Evolutionary conservation across 2,113 vertebrate species (phyloP).

Genomic region (Procavia capensis): DNA sequence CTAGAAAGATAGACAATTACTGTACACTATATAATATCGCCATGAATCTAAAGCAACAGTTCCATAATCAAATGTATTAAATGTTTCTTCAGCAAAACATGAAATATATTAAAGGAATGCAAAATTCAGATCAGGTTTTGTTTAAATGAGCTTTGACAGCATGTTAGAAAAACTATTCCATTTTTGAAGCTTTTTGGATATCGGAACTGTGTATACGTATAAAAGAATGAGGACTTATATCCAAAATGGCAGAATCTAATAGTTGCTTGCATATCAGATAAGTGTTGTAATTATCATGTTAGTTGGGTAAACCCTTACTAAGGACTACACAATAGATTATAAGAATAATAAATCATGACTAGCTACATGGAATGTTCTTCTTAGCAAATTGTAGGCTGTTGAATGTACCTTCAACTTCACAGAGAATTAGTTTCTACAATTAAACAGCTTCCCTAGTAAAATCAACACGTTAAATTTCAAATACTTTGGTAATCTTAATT

Average conservation of each 20-base stretch:
- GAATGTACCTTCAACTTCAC: conserved; percentile 40
- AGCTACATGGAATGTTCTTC: background rate
- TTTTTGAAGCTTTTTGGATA: conserved; percentile 23
- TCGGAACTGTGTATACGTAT: background rate
- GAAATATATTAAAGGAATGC: conserved; percentile 27
- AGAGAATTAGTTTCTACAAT: conserved; percentile 26
- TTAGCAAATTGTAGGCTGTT: conserved; percentile 3
- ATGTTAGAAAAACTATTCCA: background rate
- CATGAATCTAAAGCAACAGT: background rate
- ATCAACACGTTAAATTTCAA: conserved; percentile 36
- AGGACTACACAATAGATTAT: conserved; percentile 14
- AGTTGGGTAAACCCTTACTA: conserved; percentile 23
- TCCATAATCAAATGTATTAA: background rate
- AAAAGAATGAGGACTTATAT: conserved; percentile 37
- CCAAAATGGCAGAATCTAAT: background rate
- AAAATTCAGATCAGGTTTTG: conserved; percentile 41
- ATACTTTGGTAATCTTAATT: background rate
- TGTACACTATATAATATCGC: background rate
- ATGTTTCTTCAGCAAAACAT: conserved; percentile 23
- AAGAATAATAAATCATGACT: conserved; percentile 26
- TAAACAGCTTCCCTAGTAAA: conserved; percentile 29
- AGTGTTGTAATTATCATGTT: background rate
- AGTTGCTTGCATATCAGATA: conserved; percentile 14
- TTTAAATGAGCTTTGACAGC: background rate
- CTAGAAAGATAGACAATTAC: background rate